Evolutionary conservation across 2,797 vertebrate genomes (phyloP), one percentile per base, ranked within the genome.

Genomic region (Sternarchorhynchus goeldii): DNA sequence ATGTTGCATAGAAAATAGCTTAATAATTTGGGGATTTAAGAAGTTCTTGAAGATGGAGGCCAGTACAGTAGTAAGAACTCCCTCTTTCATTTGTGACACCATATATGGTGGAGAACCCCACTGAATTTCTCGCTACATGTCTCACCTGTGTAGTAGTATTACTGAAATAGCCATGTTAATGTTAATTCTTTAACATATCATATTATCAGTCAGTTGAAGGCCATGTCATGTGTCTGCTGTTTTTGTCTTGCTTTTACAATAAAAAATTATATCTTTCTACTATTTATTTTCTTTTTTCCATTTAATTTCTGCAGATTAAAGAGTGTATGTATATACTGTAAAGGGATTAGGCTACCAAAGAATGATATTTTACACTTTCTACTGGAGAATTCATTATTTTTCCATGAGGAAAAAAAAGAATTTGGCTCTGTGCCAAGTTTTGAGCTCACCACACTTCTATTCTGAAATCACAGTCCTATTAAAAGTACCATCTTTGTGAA

Each of bases 161-260:
- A 39, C 59, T 76, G 31, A 78, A 81, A 75, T 57, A 78, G 81
- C 78, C 73, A 70, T 80, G 76, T 62, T 53, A 77, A 16, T 59
- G 34, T 69, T 31, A 20, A 21, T 45, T 56, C 39, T 56, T 67
- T 41, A 5, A 78, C 77, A 78, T 58, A 73, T 73, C 64, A 64
- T 53, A 71, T 18, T 71, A 21, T 57, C 55, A 57, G 31, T 63
- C 69, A 32, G 53, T 29, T 8, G 14, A 73, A 73, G 77, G 53
- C 64, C 53, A 73, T 66, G 63, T 65, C 16, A 59, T 56, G 45
- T 73, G 34, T 79, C 59, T 69, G 68, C 20, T 53, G 20, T 74
- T 75, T 67, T 69, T 75, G 41, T 75, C 32, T 17, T 90, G 85
- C 85, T 89, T 85, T 77, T 77, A 77, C 41, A 78, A 65, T 73